Percentiles rank a stretch among this genome's conserved stretches.
Evolutionary conservation across 2,113 vertebrate species (phyloP).

Genomic region (Pterocles burchelli): DNA sequence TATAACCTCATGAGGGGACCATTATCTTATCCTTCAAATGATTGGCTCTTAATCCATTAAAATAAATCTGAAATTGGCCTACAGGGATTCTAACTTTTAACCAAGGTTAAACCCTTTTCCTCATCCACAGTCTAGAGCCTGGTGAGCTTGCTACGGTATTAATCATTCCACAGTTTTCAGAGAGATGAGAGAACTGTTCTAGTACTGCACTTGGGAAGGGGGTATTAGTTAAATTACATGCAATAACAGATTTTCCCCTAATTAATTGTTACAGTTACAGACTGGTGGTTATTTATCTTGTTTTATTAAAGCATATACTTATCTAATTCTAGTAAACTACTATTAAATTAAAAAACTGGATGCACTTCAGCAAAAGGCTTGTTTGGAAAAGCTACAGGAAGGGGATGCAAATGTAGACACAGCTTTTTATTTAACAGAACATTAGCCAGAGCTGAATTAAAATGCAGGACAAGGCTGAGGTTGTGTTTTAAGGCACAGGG

Average conservation of each 20-base stretch:
- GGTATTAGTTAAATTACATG: not conserved
- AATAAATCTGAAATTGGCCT: not conserved
- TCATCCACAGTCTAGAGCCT: not conserved
- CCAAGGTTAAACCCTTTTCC: not conserved
- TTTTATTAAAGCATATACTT: not conserved
- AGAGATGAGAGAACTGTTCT: not conserved
- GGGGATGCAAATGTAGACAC: not conserved
- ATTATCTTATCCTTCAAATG: not conserved
- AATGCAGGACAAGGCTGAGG: not conserved
- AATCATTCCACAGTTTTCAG: not conserved
- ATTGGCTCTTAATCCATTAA: not conserved
- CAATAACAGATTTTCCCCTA: not conserved
- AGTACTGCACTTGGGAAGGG: not conserved
- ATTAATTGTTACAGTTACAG: not conserved
- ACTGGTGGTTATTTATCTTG: not conserved
- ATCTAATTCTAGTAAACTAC: not conserved
- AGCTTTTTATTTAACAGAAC: not conserved
- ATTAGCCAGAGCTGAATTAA: not conserved
- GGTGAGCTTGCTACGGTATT: not conserved
- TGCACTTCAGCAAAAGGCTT: not conserved
- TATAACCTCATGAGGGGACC: not conserved
- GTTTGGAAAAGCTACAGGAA: not conserved
- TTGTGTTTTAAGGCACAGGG: not conserved
- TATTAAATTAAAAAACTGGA: not conserved
- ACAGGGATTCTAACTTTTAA: not conserved